These are phyloP conservation scores for Schizopygopsis malacanthus DNA, from an alignment of 2,797 vertebrate genomes.

Conservation along the genomic window DNA sequence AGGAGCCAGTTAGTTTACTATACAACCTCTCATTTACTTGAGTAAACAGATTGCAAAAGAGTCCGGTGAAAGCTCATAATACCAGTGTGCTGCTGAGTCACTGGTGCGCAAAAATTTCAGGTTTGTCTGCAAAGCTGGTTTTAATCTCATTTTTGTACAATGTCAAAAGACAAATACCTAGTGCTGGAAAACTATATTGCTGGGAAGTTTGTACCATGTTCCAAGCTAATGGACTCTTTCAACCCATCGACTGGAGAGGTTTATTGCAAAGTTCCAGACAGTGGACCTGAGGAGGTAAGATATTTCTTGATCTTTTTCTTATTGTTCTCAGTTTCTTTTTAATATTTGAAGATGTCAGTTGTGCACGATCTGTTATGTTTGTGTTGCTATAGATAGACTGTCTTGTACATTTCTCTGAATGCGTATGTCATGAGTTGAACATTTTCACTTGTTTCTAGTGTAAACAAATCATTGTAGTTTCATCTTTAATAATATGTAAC, in stretches of 20 bases:
- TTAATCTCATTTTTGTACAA: background rate
- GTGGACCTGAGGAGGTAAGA: conserved; percentile 89
- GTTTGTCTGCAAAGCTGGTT: conserved; percentile 15
- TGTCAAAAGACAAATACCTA: conserved; percentile 63
- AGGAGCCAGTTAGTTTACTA: background rate
- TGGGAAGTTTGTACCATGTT: conserved; percentile 86
- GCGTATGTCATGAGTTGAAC: background rate
- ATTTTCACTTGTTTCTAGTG: background rate
- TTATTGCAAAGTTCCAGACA: conserved; percentile 92
- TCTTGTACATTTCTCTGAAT: background rate
- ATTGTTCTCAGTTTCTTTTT: background rate
- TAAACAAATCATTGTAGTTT: background rate
- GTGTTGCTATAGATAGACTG: background rate
- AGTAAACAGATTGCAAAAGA: conserved; percentile 41
- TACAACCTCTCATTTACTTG: conserved; percentile 4
- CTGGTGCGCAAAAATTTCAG: background rate
- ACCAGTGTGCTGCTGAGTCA: background rate
- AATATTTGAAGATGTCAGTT: background rate
- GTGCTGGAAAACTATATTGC: conserved; percentile 92
- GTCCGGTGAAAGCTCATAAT: conserved; percentile 23
- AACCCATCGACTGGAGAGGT: conserved; percentile 89
- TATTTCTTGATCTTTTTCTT: background rate
- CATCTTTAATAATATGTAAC: background rate
- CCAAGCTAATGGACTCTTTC: conserved; percentile 85
- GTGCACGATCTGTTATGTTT: background rate